Evolutionary conservation across 1,140 invertebrate genomes (phyloP).

Genomic region (Riptortus pedestris): DNA sequence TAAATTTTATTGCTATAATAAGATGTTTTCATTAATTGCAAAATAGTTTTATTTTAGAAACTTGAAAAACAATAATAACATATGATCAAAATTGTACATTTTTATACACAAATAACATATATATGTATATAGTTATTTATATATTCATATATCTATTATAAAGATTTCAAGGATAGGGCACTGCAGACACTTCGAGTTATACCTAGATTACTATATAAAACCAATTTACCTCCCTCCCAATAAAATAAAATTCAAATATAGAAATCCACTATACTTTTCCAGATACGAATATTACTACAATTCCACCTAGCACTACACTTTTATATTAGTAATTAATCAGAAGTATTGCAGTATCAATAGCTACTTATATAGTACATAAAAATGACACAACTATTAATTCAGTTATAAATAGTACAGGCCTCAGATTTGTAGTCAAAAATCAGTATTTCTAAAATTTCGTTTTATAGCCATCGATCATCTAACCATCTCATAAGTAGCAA

Average conservation of each 20-base stretch:
- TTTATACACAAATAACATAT: slow-evolving; percentile 20
- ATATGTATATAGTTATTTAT: slow-evolving; percentile 10
- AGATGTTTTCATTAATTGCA: slow-evolving; percentile 2
- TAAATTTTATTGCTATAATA: slow-evolving; percentile 24
- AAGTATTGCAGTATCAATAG: slow-evolving; percentile 25
- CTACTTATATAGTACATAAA: slow-evolving; percentile 26
- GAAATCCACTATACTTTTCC: slow-evolving; percentile 16
- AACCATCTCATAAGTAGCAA: slow-evolving; percentile 26
- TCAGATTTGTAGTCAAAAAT: slow-evolving; percentile 27
- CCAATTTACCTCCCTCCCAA: slow-evolving; percentile 15
- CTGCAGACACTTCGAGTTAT: slow-evolving; percentile 10
- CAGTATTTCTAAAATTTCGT: slow-evolving; percentile 22
- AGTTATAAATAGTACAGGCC: slow-evolving; percentile 31
- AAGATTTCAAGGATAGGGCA: slow-evolving; percentile 16
- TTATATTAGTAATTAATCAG: slow-evolving; percentile 13
- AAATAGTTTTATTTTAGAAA: slow-evolving; percentile 13
- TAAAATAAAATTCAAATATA: slow-evolving; percentile 16
- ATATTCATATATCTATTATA: slow-evolving; percentile 16
- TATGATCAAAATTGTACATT: slow-evolving; percentile 5
- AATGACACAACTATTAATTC: slow-evolving; percentile 28
- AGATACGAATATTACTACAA: slow-evolving; percentile 16
- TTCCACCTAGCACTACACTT: slow-evolving; percentile 8
- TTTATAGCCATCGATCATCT: slow-evolving; percentile 28
- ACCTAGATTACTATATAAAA: slow-evolving; percentile 11
- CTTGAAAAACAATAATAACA: slow-evolving; percentile 3